Evolutionary conservation across 2,888 invertebrate genomes (phyloP).

Genomic region (Acleris laterana): DNA sequence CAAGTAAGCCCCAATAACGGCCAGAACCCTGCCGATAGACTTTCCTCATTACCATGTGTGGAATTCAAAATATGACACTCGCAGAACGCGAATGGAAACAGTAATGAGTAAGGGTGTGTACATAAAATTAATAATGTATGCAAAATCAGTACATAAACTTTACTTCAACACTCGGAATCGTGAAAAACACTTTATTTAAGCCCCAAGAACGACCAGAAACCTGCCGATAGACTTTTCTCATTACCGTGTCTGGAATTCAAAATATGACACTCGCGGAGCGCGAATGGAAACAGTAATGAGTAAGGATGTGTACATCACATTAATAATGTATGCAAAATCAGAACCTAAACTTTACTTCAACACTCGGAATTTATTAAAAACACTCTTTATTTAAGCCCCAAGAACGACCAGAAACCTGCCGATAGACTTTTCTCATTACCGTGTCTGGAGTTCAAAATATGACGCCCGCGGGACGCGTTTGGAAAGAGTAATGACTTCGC

Average conservation of each 20-base stretch:
- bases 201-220: conserved; percentile 2
- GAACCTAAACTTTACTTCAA: not conserved
- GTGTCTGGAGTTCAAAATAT: conserved; percentile 26
- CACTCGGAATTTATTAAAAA: not conserved
- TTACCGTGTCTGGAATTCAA: conserved; percentile 25
- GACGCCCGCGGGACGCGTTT: conserved; percentile 15
- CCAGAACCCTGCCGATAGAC: no score
- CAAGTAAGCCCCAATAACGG: no score
- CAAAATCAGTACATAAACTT: no score
- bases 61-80: no score
- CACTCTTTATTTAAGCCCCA: not conserved
- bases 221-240: conserved; percentile 27
- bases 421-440: conserved; percentile 33
- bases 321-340: no score
- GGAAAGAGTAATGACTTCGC: conserved; percentile 24
- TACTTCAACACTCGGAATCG: no score
- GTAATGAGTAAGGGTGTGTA: no score
- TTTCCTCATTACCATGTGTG: no score
- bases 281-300: conserved; percentile 27
- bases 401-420: conserved; percentile 5
- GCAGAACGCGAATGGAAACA: no score
- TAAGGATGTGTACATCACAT: no score
- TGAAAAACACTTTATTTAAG: not conserved
- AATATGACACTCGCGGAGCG: conserved; percentile 19
- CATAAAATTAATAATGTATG: no score